Base-by-base conservation (phyloP, 1,140 invertebrate species). In the Berghia stephanieae region DNA sequence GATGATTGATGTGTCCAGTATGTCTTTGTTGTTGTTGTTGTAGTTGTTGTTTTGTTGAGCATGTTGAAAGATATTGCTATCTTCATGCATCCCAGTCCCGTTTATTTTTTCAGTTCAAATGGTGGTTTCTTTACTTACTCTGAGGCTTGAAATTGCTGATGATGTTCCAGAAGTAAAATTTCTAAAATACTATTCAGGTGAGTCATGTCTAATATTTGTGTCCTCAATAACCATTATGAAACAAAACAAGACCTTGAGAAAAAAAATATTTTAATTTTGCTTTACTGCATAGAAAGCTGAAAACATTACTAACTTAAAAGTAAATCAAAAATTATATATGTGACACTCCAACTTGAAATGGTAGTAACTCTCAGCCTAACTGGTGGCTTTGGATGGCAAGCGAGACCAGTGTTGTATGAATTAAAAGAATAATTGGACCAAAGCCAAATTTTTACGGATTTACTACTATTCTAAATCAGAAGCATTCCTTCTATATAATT, bases 111-210 rank as follows among this genome's bases (percentile, higher is more conserved):
- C 36, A 69, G 74, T 18, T 44, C 78, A 80, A 77, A 82, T 82
- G 74, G 80, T 78, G 70, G 80, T 81, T 60, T 82, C 78, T 34
- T 66, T 80, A 4, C 66, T 79, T 34, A 72, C 79, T 31, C 67
- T 83, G 40, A 67, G 79, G 43, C 79, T 82, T 49, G 81, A 82
- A 77, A 77, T 82, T 40, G 80, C 79, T 34, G 55, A 69, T 40
- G 78, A 77, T n/a, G 43, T 46, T 57, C 34, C 49, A 27, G 27
- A 75, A 38, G 60, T 79, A 13, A 75, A 68, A 21, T 69, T 63
- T 68, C 77, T 82, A 18, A 40, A 57, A 34, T 57, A 63, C 3
- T 80, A 80, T 31, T 44, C 68, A 71, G 79, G 75, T 77, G 38
- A 67, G 75, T 60, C 34, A 34, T 44, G 34, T 44, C 42, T 63